A percentile compares a stretch with the other conserved stretches of the same genome.
Conservation (phyloP, 2,113 vertebrate genomes). For the Andinoacara biseriatus region DNA sequence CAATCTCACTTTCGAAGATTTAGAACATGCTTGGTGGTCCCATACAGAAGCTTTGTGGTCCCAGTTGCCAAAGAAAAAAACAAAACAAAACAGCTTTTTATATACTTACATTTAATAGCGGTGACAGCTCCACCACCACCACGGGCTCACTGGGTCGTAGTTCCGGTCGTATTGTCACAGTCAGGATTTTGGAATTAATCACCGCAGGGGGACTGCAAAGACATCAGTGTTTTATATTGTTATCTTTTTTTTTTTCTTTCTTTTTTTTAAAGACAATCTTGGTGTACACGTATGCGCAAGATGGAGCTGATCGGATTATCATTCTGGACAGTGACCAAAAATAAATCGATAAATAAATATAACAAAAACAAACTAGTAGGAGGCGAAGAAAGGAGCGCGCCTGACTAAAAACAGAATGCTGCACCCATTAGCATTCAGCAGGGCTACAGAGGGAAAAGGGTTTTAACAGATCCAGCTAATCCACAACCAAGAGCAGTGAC, state of each 20-base stretch:
- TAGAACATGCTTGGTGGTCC: not conserved
- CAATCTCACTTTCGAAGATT: not conserved
- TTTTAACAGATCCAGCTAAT: constrained; percentile 60
- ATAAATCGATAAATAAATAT: not conserved
- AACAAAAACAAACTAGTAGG: not conserved
- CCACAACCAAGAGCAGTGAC: constrained; percentile 61
- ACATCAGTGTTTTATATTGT: not conserved
- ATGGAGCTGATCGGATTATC: not conserved
- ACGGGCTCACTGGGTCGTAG: constrained; percentile 88
- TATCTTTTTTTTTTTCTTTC: not conserved
- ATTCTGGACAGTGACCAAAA: not conserved
- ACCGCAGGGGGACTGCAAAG: constrained; percentile 85
- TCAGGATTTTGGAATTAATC: constrained; percentile 93
- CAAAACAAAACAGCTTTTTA: not conserved
- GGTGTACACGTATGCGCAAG: not conserved
- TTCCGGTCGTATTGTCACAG: constrained; percentile 91
- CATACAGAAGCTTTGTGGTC: not conserved
- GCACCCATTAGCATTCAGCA: constrained; percentile 59
- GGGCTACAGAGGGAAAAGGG: constrained; percentile 30
- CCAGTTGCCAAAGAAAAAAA: not conserved
- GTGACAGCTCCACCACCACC: constrained; percentile 93
- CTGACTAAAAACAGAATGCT: constrained; percentile 11
- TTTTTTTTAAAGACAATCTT: not conserved
- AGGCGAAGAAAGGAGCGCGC: not conserved
- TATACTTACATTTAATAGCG: constrained; percentile 89